phyloP scores from a whole-genome alignment of 2,113 vertebrate genomes.

The Colinus virginianus region DNA sequence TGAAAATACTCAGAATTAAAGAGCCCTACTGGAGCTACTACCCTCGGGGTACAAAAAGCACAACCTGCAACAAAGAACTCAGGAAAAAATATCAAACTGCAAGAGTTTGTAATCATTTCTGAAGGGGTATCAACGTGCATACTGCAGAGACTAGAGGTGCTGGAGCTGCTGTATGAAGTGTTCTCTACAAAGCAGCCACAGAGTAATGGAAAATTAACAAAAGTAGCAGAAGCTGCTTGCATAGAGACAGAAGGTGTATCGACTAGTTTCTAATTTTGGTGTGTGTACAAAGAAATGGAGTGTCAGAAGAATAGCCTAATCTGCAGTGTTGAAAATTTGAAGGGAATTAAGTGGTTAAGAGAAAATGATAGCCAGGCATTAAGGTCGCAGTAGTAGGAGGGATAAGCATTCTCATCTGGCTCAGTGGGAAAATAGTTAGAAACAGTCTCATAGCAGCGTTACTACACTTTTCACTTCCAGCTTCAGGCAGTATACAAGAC shows the following conservation, averaged over 20 bases:
- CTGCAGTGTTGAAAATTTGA: neutral
- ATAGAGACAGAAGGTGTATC: neutral
- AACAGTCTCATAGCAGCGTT: rapidly evolving
- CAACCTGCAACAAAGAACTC: neutral
- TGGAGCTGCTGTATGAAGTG: neutral
- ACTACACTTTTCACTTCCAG: neutral
- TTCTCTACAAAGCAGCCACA: neutral
- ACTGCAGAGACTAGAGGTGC: rapidly evolving
- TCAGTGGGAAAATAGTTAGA: neutral
- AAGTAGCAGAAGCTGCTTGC: neutral
- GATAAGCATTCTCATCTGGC: neutral
- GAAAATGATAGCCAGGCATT: neutral
- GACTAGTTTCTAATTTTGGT: neutral
- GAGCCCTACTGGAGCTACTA: neutral
- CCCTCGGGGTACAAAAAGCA: neutral
- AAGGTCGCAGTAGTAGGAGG: rapidly evolving
- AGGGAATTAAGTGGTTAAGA: neutral
- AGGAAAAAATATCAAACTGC: neutral
- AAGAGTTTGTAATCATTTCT: neutral
- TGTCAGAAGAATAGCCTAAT: neutral
- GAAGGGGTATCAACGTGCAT: neutral
- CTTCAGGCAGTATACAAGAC: neutral
- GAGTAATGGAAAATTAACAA: neutral
- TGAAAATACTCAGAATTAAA: neutral
- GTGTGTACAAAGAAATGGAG: neutral